phyloP scores from a whole-genome alignment of 2,888 invertebrate species.

The Melieria picta region DNA sequence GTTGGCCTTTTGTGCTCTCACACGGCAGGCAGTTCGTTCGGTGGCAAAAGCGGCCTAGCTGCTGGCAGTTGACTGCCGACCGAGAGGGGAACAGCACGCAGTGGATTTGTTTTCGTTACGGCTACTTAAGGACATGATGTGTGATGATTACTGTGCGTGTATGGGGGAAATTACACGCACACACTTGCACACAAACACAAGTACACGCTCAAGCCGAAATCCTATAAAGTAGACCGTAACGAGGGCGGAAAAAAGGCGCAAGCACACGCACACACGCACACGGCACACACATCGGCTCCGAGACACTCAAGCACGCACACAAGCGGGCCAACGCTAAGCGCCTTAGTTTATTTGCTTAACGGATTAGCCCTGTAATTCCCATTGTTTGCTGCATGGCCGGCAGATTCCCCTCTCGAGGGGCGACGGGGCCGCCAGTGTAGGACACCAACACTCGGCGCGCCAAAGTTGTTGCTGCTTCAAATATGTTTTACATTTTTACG shows the following conservation, averaged over 20 bases:
- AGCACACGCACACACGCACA: too few relatives aligned
- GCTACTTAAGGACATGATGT: conserved; percentile 51
- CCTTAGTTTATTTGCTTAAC: conserved; percentile 41
- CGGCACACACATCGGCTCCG: too few relatives aligned
- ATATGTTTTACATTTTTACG: conserved; percentile 13
- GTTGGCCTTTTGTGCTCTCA: conserved; percentile 22
- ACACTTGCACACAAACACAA: too few relatives aligned
- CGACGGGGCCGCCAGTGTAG: background rate
- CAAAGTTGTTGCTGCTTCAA: background rate
- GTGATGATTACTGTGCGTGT: conserved; percentile 48
- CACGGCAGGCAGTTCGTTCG: too few relatives aligned
- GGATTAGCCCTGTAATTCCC: conserved; percentile 29
- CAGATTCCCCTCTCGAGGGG: background rate
- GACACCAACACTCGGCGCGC: background rate
- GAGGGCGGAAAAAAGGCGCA: too few relatives aligned
- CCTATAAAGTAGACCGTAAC: too few relatives aligned
- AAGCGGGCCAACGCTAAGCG: conserved; percentile 15
- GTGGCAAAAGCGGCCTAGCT: too few relatives aligned
- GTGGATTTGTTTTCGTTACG: conserved; percentile 48
- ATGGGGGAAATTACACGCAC: conserved; percentile 1
- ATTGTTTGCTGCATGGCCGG: background rate
- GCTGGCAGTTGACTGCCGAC: too few relatives aligned
- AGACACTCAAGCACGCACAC: background rate
- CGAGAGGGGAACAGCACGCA: too few relatives aligned
- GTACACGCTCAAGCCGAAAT: too few relatives aligned